A percentile compares a stretch with the other conserved stretches of the same genome.
Conservation (phyloP, 2,797 vertebrate species). For the Lepilemur ruficaudatus region DNA sequence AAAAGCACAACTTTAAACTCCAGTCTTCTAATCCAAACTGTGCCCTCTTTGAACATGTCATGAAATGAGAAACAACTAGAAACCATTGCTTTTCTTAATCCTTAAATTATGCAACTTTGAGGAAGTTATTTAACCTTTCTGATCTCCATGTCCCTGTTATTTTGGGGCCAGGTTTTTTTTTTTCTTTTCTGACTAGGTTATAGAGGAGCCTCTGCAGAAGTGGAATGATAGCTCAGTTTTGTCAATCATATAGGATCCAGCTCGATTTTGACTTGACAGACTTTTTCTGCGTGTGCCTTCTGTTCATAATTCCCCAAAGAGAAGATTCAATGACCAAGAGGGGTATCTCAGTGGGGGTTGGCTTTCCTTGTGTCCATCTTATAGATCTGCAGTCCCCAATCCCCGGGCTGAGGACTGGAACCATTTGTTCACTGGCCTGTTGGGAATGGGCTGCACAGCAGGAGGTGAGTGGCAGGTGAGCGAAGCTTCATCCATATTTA, state of each 20-base stretch:
- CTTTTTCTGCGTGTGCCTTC: background rate
- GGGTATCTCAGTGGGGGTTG: background rate
- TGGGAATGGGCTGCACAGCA: too few species aligned
- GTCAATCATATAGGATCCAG: background rate
- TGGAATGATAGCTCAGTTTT: background rate
- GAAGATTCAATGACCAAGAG: background rate
- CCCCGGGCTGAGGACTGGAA: too few species aligned
- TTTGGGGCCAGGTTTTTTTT: background rate
- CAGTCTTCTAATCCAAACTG: background rate
- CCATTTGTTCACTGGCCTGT: too few species aligned
- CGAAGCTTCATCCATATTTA: accelerated
- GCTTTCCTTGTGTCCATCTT: background rate
- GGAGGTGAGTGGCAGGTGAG: too few species aligned
- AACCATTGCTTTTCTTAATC: background rate
- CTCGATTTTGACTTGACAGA: background rate
- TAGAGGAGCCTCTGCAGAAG: background rate
- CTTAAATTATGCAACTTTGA: background rate
- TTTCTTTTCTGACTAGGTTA: background rate
- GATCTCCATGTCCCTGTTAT: background rate
- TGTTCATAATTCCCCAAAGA: background rate
- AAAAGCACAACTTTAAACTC: background rate
- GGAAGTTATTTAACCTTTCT: background rate
- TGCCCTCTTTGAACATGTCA: background rate
- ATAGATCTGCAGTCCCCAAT: too few species aligned
- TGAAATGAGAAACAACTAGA: background rate